These are phyloP conservation scores for Synanthedon tipuliformis DNA, from an alignment of 2,888 invertebrate species.

Conservation along the genomic window DNA sequence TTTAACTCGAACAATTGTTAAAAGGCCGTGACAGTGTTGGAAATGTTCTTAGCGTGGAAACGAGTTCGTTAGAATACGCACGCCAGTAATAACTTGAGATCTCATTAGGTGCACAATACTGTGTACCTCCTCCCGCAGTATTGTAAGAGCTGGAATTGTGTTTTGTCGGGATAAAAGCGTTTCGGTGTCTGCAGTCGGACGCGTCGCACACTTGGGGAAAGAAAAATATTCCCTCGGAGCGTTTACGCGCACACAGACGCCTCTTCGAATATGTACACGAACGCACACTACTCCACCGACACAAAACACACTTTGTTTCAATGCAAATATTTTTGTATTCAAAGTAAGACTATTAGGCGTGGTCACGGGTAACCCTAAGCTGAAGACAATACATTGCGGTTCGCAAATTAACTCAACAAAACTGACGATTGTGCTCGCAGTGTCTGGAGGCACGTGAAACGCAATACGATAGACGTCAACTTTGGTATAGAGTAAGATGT, in stretches of 20 bases:
- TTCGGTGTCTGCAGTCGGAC: conserved; percentile 27
- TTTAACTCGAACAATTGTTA: conserved; percentile 30
- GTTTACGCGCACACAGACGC: not conserved
- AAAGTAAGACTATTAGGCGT: too few species aligned
- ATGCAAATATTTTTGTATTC: not conserved
- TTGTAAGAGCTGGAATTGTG: conserved; percentile 13
- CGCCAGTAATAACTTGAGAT: conserved; percentile 4
- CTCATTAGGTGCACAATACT: conserved; percentile 9
- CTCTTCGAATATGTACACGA: not conserved
- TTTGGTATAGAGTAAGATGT: too few species aligned
- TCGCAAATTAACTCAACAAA: too few species aligned
- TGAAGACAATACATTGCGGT: too few species aligned
- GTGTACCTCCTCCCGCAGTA: conserved; percentile 5
- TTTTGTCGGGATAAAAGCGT: conserved; percentile 37
- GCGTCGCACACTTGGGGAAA: not conserved
- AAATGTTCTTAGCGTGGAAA: not conserved
- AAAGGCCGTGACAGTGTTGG: conserved; percentile 2
- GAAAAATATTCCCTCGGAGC: not conserved
- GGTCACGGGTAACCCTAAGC: too few species aligned
- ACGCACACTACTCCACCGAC: too few species aligned
- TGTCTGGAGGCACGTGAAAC: too few species aligned
- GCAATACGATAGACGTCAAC: too few species aligned
- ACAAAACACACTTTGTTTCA: not conserved
- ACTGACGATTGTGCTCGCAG: too few species aligned
- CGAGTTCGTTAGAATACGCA: conserved; percentile 1